phyloP scores from a whole-genome alignment of 2,888 invertebrate genomes.

The Ichneumoninae sp. region DNA sequence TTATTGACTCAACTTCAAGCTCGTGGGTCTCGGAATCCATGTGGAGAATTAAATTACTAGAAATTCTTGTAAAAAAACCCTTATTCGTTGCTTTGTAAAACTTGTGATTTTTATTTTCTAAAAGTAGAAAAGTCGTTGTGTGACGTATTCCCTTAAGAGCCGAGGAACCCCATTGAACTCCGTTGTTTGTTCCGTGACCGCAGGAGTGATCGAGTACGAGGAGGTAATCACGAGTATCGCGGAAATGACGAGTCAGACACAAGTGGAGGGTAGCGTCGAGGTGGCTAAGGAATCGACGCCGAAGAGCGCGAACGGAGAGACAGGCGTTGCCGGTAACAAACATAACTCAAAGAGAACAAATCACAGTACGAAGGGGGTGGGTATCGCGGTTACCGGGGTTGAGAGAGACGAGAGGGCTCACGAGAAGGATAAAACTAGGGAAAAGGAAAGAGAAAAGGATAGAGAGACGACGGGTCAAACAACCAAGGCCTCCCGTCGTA shows the following conservation, averaged over 20 bases:
- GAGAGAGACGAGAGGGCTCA: conserved; percentile 79
- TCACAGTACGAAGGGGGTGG: conserved; percentile 81
- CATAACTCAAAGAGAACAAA: conserved; percentile 80
- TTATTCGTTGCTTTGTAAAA: no score
- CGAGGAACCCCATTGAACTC: not conserved
- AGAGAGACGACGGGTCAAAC: conserved; percentile 77
- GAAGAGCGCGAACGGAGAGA: conserved; percentile 82
- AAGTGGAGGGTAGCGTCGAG: conserved; percentile 72
- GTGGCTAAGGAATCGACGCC: conserved; percentile 77
- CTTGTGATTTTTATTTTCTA: no score
- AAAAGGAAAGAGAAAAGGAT: conserved; percentile 77
- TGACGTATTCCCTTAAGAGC: not conserved
- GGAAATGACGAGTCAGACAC: conserved; percentile 79
- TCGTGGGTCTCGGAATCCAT: no score
- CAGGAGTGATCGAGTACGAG: conserved; percentile 83
- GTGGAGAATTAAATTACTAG: not conserved
- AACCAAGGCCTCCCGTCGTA: conserved; percentile 94
- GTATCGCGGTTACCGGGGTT: conserved; percentile 72
- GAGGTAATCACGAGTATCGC: conserved; percentile 81
- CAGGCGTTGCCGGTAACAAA: conserved; percentile 84
- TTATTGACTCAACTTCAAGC: no score
- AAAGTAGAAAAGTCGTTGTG: no score
- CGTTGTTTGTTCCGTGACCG: conserved; percentile 7
- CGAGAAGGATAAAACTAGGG: conserved; percentile 75
- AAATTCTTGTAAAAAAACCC: not conserved